Conservation (phyloP, 2,888 invertebrate genomes). For the Ecdyonurus torrentis region DNA sequence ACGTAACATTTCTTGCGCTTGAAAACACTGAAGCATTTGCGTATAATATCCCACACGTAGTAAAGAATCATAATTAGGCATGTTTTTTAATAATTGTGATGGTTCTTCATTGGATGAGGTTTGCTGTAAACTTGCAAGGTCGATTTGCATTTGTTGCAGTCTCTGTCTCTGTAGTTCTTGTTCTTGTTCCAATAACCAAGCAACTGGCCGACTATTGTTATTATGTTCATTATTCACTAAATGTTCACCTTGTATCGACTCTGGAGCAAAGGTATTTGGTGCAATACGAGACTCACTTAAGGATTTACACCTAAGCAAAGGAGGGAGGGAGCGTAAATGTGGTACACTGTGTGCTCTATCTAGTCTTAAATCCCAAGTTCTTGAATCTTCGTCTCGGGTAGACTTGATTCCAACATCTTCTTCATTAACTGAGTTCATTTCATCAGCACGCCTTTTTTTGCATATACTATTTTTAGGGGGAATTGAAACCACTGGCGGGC, state of each 20-base stretch:
- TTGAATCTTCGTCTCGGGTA: background rate
- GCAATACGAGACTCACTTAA: constrained; percentile 14
- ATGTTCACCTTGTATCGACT: background rate
- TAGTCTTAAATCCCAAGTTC: constrained; percentile 8
- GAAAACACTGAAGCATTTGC: constrained; percentile 20
- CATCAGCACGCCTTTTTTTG: background rate
- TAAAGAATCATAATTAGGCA: constrained; percentile 15
- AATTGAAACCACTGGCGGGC: background rate
- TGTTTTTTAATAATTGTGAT: background rate
- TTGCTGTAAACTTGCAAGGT: constrained; percentile 16
- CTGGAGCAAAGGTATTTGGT: background rate
- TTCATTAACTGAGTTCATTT: background rate
- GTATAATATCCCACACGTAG: constrained; percentile 20
- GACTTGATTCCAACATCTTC: background rate
- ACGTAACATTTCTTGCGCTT: constrained; percentile 20
- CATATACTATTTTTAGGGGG: background rate
- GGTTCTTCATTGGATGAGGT: constrained; percentile 14
- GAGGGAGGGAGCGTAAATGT: constrained; percentile 11
- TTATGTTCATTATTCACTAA: too few species aligned
- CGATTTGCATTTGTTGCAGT: constrained; percentile 18
- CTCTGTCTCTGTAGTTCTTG: constrained; percentile 18
- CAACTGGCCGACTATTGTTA: background rate
- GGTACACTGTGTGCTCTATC: constrained; percentile 14
- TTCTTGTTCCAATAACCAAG: constrained; percentile 9
- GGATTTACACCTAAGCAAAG: constrained; percentile 12